These are phyloP conservation scores for Platysternon megacephalum DNA, from an alignment of 2,113 vertebrate species.

Conservation along the genomic window DNA sequence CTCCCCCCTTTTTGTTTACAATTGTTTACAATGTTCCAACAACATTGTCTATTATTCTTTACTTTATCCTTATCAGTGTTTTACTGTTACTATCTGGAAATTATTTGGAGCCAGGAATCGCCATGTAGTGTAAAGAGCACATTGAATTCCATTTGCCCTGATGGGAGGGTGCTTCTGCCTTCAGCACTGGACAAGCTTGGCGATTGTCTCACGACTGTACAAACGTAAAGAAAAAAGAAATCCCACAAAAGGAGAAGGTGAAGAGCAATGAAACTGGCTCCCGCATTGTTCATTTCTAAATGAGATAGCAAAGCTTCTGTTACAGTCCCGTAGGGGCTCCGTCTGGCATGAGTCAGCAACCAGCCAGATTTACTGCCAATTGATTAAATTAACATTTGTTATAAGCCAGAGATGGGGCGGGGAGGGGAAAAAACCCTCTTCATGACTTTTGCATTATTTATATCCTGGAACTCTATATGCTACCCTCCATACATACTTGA, in stretches of 20 bases:
- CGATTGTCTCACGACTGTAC: background rate
- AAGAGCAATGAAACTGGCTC: slow-evolving; percentile 47
- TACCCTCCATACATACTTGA: slow-evolving; percentile 44
- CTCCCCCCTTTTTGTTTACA: too few relatives aligned
- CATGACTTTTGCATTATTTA: slow-evolving; percentile 84
- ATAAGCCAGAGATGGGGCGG: slow-evolving; percentile 82
- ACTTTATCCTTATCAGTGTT: background rate
- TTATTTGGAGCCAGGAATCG: background rate
- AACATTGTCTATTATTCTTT: background rate
- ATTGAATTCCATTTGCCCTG: background rate
- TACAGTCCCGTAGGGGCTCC: slow-evolving; percentile 79
- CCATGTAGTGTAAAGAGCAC: background rate
- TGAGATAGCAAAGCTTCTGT: slow-evolving; percentile 83
- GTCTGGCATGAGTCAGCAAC: slow-evolving; percentile 94
- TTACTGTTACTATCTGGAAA: background rate
- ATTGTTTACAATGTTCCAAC: background rate
- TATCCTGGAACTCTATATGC: slow-evolving; percentile 72
- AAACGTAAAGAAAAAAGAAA: background rate
- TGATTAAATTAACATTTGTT: slow-evolving; percentile 99
- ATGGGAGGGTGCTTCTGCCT: background rate
- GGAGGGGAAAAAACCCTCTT: slow-evolving; percentile 73
- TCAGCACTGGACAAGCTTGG: background rate
- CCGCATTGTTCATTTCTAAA: slow-evolving; percentile 73
- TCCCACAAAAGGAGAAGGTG: slow-evolving; percentile 51
- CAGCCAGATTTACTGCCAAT: slow-evolving; percentile 92